Evolutionary conservation across 2,113 vertebrate genomes (phyloP).

Genomic region (Podilymbus podiceps): DNA sequence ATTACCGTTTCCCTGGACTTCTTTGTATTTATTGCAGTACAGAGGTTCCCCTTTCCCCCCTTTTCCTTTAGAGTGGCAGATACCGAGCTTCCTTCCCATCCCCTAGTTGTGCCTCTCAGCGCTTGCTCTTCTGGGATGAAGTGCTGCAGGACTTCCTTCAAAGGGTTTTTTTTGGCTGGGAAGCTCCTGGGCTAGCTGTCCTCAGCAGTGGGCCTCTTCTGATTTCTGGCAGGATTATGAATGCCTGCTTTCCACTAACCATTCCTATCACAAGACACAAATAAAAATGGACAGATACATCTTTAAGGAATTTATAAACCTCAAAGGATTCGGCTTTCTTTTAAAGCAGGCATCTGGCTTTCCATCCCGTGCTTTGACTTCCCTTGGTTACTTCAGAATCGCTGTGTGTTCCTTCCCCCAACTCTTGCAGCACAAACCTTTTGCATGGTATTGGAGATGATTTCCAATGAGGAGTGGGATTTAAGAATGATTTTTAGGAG

Average conservation of each 20-base stretch:
- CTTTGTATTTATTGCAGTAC: not conserved
- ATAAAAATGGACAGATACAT: not conserved
- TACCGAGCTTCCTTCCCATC: not conserved
- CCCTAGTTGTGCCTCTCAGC: not conserved
- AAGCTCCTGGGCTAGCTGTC: not conserved
- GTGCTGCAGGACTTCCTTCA: not conserved
- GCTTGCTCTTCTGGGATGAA: not conserved
- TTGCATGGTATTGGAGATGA: not conserved
- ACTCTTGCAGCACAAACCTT: not conserved
- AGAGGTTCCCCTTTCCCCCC: not conserved
- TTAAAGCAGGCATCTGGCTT: not conserved
- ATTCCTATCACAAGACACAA: not conserved
- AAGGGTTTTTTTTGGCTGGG: not conserved
- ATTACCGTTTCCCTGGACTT: not conserved
- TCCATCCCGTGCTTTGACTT: not conserved
- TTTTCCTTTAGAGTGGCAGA: not conserved
- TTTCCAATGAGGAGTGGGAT: not conserved
- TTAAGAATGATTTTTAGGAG: not conserved
- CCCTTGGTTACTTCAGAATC: not conserved
- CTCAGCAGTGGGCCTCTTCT: not conserved
- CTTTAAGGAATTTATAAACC: conserved; percentile 8
- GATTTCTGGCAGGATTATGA: not conserved
- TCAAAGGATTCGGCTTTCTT: not conserved
- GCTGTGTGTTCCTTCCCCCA: rapidly evolving
- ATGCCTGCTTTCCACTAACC: not conserved